Conservation (phyloP, 1,140 invertebrate species). For the Harpegnathos saltator region DNA sequence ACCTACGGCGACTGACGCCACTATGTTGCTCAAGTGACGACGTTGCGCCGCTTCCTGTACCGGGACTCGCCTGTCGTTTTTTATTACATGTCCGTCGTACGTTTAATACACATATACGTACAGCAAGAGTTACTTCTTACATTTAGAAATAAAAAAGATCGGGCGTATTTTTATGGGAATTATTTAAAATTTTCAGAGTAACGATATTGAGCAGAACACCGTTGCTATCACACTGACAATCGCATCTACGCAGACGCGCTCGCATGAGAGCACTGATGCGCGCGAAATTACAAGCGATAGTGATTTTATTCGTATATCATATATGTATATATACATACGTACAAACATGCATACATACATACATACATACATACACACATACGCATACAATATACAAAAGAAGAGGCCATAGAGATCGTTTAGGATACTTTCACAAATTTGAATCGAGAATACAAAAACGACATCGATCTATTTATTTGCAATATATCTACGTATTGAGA, state of each 20-base stretch:
- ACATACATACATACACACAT: too few species aligned
- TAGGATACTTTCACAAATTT: neutral
- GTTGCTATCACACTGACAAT: constrained; percentile 11
- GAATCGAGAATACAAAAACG: neutral
- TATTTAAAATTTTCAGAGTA: constrained; percentile 28
- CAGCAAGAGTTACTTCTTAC: neutral
- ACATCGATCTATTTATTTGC: neutral
- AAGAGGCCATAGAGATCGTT: too few species aligned
- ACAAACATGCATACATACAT: too few species aligned
- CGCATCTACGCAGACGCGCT: constrained; percentile 21
- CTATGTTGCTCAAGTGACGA: constrained; percentile 62
- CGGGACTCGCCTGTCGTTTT: neutral
- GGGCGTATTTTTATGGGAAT: neutral
- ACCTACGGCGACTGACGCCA: constrained; percentile 74
- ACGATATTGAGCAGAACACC: constrained; percentile 54
- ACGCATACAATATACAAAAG: too few species aligned
- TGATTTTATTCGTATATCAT: neutral
- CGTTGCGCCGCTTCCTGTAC: constrained; percentile 58
- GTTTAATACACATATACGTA: neutral
- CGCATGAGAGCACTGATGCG: constrained; percentile 18
- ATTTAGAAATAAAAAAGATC: neutral
- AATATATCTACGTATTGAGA: neutral
- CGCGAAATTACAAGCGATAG: constrained; percentile 16
- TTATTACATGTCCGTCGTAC: neutral
- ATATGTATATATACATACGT: too few species aligned